A percentile compares a stretch with the other conserved stretches of the same genome.
These are phyloP conservation scores for Camponotus vicinus DNA, from an alignment of 1,140 invertebrate genomes.

Conservation along the genomic window DNA sequence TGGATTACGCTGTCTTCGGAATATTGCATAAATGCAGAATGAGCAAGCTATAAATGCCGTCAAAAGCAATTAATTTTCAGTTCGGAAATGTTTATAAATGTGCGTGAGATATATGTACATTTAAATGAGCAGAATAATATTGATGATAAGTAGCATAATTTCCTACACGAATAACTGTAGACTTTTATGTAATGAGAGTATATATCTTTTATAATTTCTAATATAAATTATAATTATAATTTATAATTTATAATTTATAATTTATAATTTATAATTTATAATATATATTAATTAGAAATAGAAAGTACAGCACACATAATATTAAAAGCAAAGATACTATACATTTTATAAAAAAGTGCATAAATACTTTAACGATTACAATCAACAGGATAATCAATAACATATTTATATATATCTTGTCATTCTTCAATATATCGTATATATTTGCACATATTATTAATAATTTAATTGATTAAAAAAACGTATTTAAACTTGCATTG, in stretches of 20 bases:
- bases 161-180: background rate
- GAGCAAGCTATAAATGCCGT: background rate
- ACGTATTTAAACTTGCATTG: background rate
- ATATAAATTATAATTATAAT: background rate
- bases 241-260: no score
- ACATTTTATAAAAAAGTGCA: background rate
- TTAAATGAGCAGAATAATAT: background rate
- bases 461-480: background rate
- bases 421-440: background rate
- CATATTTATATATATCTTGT: background rate
- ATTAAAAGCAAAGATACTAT: background rate
- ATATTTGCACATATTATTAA: background rate
- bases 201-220: background rate
- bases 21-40: conserved; percentile 23
- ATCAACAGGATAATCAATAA: background rate
- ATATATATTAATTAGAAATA: background rate
- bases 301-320: background rate
- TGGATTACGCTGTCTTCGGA: conserved; percentile 15
- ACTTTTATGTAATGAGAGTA: background rate
- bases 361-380: background rate
- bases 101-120: background rate
- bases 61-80: background rate
- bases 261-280: conserved; percentile 3
- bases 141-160: background rate
- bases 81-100: background rate